Evolutionary conservation across 1,140 invertebrate genomes (phyloP), one percentile per base, ranked within the genome.

Genomic region (Teleopsis dalmanni): DNA sequence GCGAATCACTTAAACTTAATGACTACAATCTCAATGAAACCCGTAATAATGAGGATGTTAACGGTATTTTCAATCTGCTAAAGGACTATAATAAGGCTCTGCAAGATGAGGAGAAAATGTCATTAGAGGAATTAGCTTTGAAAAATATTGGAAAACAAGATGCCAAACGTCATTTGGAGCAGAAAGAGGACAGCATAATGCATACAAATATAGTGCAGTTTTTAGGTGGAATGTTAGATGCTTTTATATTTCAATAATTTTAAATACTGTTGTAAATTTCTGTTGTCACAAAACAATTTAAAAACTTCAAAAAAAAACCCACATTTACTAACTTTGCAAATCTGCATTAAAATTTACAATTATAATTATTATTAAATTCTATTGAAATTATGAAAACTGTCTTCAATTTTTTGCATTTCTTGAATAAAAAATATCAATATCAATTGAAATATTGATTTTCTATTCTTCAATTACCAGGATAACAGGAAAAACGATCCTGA

Each of bases 71-170:
- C 19, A 93, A 97, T 47, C 75, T 99, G 52, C 95, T 96, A 5
- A 98, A 98, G 70, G 92, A 95, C 70, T 99, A 99, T 69, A 97
- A 98, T 68, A 99, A 86, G 84, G 89, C 95, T 34, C 75, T 99
- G 35, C 96, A 99, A 76, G 97, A 99, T 62, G 97, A 99, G 73
- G 95, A 99, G 70, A 98, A 97, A 71, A 98, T 99, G 94, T 98
- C 95, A 14, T 90, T 93, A 1, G 95, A 99, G 72, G 95, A 99
- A 71, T 75, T 99, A 66, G 96, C 95, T 13, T 98, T 99, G 58
- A 99, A 99, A 71, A 99, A 99, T 78, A 96, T 99, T 34, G 97
- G 97, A 18, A 99, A 99, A 77, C 91, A 97, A 74, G 96, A 99
- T 75, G 97, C 97, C n/a, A 99, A 99, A 75, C 81, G 97, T 53